Percentiles rank a stretch among this genome's conserved stretches.
Evolutionary conservation across 2,888 invertebrate genomes (phyloP).

Genomic region (Hoplodrina blanda): DNA sequence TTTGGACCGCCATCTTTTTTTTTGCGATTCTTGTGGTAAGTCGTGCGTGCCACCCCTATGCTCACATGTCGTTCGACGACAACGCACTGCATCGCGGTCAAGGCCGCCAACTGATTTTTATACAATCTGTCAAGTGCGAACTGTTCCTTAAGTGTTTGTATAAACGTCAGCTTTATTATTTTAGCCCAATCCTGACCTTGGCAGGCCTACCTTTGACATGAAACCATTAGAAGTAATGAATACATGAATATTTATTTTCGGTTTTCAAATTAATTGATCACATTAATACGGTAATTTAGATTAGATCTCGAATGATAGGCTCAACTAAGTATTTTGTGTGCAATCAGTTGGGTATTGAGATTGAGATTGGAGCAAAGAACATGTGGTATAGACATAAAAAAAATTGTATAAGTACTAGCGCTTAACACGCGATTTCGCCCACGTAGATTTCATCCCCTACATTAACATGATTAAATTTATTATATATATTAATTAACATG

Average conservation of each 20-base stretch:
- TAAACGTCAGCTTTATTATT: slow-evolving; percentile 25
- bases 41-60: slow-evolving; percentile 51
- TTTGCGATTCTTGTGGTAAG: background rate
- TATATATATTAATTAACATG: too few relatives aligned
- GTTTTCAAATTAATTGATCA: slow-evolving; percentile 16
- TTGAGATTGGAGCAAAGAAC: too few relatives aligned
- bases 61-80: slow-evolving; percentile 69
- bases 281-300: background rate
- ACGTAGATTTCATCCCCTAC: too few relatives aligned
- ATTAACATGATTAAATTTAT: too few relatives aligned
- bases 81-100: slow-evolving; percentile 83
- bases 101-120: slow-evolving; percentile 86
- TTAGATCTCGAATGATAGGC: background rate
- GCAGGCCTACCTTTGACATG: slow-evolving; percentile 43
- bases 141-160: slow-evolving; percentile 58
- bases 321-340: too few relatives aligned
- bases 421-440: too few relatives aligned
- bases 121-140: slow-evolving; percentile 60
- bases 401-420: too few relatives aligned
- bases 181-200: slow-evolving; percentile 29
- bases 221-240: background rate
- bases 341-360: too few relatives aligned
- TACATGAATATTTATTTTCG: slow-evolving; percentile 23
- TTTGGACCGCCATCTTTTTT: too few relatives aligned
- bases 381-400: too few relatives aligned